Percentiles rank a stretch among this genome's conserved stretches.
Conservation (phyloP, 1,140 invertebrate species). For the Nixonia krombeini region DNA sequence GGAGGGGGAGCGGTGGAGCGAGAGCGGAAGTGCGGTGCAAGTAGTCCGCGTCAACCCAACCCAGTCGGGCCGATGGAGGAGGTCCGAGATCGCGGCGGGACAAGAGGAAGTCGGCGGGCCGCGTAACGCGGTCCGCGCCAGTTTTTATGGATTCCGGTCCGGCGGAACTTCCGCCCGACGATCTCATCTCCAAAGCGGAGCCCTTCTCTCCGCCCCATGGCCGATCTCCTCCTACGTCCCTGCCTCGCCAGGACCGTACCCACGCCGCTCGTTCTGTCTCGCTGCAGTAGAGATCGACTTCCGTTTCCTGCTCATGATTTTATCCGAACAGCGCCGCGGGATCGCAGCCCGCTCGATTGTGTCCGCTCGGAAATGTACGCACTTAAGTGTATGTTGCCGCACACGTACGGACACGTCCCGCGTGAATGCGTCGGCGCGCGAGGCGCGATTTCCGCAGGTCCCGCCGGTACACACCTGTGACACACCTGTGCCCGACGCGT, state of each 20-base stretch:
- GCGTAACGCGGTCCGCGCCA: slow-evolving; percentile 47
- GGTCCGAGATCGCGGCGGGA: slow-evolving; percentile 24
- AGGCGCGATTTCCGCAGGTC: slow-evolving; percentile 46
- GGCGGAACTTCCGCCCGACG: slow-evolving; percentile 52
- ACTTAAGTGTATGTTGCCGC: slow-evolving; percentile 33
- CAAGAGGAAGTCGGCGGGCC: slow-evolving; percentile 44
- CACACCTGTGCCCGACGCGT: not conserved
- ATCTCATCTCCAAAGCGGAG: slow-evolving; percentile 51
- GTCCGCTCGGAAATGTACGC: slow-evolving; percentile 20
- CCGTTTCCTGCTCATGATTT: slow-evolving; percentile 50
- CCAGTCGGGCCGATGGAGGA: slow-evolving; percentile 13
- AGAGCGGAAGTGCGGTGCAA: slow-evolving; percentile 38
- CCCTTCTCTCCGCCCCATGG: slow-evolving; percentile 25
- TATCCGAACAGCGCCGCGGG: slow-evolving; percentile 33
- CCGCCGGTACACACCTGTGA: slow-evolving; percentile 41
- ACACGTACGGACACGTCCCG: slow-evolving; percentile 15
- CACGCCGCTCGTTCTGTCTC: slow-evolving; percentile 45
- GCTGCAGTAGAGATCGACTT: slow-evolving; percentile 56
- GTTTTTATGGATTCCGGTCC: slow-evolving; percentile 60
- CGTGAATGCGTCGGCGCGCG: slow-evolving; percentile 25
- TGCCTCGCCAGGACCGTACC: slow-evolving; percentile 13
- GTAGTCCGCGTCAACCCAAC: slow-evolving; percentile 20
- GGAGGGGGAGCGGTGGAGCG: not conserved
- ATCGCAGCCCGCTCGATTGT: slow-evolving; percentile 8
- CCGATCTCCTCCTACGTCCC: slow-evolving; percentile 7